Evolutionary conservation across 2,113 vertebrate genomes (phyloP).

Genomic region (Fregetta grallaria): DNA sequence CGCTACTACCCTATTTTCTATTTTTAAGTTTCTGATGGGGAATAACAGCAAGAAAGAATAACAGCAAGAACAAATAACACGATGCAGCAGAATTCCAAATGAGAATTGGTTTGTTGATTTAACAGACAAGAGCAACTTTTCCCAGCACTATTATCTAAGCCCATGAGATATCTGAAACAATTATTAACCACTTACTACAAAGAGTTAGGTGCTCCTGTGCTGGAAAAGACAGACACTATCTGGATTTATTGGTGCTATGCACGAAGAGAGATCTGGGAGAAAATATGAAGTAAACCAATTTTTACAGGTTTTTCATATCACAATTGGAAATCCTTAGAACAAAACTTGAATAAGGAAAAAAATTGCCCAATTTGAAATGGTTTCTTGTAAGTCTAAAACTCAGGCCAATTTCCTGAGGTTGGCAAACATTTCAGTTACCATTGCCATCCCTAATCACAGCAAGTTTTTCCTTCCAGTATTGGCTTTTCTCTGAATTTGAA

Average conservation of each 20-base stretch:
- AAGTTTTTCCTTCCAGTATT: constrained; percentile 6
- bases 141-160: background rate
- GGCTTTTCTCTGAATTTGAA: constrained; percentile 39
- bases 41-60: background rate
- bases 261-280: background rate
- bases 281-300: background rate
- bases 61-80: background rate
- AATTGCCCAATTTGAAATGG: background rate
- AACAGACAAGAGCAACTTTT: background rate
- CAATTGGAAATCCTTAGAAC: background rate
- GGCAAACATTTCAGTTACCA: background rate
- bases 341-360: background rate
- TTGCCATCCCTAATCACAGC: background rate
- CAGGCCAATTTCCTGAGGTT: background rate
- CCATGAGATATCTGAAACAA: background rate
- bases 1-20: background rate
- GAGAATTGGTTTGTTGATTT: background rate
- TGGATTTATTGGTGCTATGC: background rate
- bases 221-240: background rate
- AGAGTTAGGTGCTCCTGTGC: background rate
- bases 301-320: background rate
- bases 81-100: background rate
- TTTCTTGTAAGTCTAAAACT: background rate
- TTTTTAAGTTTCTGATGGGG: background rate
- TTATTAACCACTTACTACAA: background rate